phyloP scores from a whole-genome alignment of 2,888 invertebrate species.

The Orchesellides sinensis region DNA sequence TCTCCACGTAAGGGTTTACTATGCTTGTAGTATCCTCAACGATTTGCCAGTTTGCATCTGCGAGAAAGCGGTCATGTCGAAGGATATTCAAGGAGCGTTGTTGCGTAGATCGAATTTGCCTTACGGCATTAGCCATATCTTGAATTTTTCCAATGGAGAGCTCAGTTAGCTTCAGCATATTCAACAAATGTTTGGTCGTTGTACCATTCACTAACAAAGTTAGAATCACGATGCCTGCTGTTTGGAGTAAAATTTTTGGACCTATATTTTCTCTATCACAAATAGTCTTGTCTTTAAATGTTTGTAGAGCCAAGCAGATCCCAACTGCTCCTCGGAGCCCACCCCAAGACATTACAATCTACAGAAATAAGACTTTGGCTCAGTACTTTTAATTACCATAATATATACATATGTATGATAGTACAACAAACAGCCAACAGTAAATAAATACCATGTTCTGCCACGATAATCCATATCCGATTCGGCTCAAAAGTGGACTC shows the following conservation, averaged over 20 bases:
- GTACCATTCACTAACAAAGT: conserved; percentile 81
- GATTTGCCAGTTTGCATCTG: conserved; percentile 82
- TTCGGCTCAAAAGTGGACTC: conserved; percentile 79
- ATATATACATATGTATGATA: background rate
- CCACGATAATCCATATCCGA: conserved; percentile 82
- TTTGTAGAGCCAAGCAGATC: conserved; percentile 80
- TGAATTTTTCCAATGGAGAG: conserved; percentile 80
- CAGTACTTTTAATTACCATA: background rate
- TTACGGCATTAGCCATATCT: conserved; percentile 81
- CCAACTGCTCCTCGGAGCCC: conserved; percentile 82
- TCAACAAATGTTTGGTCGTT: conserved; percentile 79
- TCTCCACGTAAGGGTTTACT: conserved; percentile 80
- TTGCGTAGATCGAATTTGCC: conserved; percentile 78
- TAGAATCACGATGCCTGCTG: conserved; percentile 80
- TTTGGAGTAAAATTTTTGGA: conserved; percentile 78
- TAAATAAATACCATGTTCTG: conserved; percentile 78
- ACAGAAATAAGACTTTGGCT: no score
- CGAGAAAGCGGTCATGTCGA: conserved; percentile 82
- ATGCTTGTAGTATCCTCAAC: conserved; percentile 80
- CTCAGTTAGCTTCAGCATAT: conserved; percentile 79
- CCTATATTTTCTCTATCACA: conserved; percentile 63
- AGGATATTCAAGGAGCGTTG: conserved; percentile 80
- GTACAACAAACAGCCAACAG: no score
- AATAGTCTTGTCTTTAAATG: conserved; percentile 78
- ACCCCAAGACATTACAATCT: conserved; percentile 83